phyloP scores from a whole-genome alignment of 2,113 vertebrate genomes.

The Scopus umbretta region DNA sequence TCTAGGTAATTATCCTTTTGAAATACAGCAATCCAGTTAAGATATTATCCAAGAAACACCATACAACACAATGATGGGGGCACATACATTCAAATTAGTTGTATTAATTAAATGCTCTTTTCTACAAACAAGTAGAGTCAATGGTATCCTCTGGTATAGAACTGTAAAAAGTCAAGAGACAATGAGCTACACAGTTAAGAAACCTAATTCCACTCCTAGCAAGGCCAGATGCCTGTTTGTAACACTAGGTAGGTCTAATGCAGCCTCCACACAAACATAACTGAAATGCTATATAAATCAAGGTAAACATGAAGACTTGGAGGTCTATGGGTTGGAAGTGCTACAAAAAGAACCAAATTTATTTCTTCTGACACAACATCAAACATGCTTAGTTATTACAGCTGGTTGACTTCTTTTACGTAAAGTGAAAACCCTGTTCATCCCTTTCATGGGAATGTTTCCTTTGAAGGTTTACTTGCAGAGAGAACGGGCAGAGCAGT shows the following conservation, averaged over 20 bases:
- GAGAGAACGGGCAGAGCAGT: neutral
- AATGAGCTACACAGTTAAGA: neutral
- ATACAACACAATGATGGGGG: neutral
- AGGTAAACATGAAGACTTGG: neutral
- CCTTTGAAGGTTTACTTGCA: neutral
- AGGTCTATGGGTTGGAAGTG: neutral
- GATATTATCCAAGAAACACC: neutral
- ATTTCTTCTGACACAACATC: neutral
- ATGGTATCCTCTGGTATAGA: neutral
- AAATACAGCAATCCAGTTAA: neutral
- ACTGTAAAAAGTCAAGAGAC: neutral
- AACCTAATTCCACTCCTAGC: neutral
- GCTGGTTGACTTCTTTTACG: neutral
- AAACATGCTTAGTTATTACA: neutral
- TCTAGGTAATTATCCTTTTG: neutral
- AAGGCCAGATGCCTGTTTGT: neutral
- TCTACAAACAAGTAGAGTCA: neutral
- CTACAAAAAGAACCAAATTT: neutral
- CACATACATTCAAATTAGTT: neutral
- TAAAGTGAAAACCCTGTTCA: neutral
- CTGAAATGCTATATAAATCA: neutral
- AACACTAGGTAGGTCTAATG: neutral
- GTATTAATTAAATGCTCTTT: neutral
- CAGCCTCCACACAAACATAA: neutral
- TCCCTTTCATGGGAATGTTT: neutral